A percentile compares a stretch with the other conserved stretches of the same genome.
These are phyloP conservation scores for Oegoconia quadripuncta DNA, from an alignment of 2,888 invertebrate genomes.

Conservation along the genomic window DNA sequence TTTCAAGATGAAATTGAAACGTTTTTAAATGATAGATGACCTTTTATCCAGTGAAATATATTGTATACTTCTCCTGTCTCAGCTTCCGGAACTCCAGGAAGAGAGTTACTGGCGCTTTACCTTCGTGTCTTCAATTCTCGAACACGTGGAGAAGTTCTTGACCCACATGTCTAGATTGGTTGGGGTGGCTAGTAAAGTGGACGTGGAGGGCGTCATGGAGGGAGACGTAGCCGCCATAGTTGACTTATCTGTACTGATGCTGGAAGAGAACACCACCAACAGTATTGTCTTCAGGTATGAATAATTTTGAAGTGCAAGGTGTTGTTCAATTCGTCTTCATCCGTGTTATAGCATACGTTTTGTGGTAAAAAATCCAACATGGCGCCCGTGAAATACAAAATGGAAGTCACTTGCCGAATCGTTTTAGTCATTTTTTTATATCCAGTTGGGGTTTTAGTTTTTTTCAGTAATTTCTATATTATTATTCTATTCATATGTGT, in stretches of 20 bases:
- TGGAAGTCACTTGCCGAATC: too few species aligned
- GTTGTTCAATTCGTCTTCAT: too few species aligned
- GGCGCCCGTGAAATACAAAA: too few species aligned
- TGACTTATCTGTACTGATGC: slow-evolving; percentile 60
- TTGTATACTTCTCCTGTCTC: slow-evolving; percentile 8
- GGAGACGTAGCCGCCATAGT: slow-evolving; percentile 56
- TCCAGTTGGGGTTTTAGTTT: too few species aligned
- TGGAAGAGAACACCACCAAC: slow-evolving; percentile 66
- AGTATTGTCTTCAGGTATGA: slow-evolving; percentile 64
- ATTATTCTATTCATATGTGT: too few species aligned
- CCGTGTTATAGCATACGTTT: too few species aligned
- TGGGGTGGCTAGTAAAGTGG: slow-evolving; percentile 61
- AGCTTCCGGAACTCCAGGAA: slow-evolving; percentile 57
- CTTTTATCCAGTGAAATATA: too few species aligned
- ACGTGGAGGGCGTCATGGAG: slow-evolving; percentile 41
- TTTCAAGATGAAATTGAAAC: too few species aligned
- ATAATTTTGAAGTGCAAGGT: neutral
- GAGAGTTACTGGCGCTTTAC: slow-evolving; percentile 68
- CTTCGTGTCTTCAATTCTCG: slow-evolving; percentile 65
- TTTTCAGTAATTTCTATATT: too few species aligned
- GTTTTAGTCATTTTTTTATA: too few species aligned
- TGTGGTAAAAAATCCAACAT: too few species aligned
- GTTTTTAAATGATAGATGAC: too few species aligned
- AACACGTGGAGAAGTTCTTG: slow-evolving; percentile 52
- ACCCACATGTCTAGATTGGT: slow-evolving; percentile 60